Evolutionary conservation across 1,140 invertebrate genomes (phyloP).

Genomic region (Lerema accius): DNA sequence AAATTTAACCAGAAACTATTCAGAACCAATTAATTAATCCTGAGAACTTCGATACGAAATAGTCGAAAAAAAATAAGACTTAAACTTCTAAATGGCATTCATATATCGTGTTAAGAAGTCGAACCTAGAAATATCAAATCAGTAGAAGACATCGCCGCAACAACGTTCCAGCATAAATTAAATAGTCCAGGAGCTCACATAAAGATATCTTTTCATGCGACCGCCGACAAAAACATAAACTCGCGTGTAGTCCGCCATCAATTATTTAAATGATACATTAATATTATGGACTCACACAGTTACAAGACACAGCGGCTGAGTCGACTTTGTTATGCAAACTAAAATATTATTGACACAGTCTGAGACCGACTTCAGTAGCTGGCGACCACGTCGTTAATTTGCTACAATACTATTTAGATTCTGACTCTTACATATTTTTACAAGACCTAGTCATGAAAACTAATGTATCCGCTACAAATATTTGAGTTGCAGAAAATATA

Average conservation of each 20-base stretch:
- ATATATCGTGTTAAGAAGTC: too few relatives aligned
- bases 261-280: conserved; percentile 44
- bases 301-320: conserved; percentile 23
- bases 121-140: conserved; percentile 11
- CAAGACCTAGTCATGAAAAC: too few relatives aligned
- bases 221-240: conserved; percentile 36
- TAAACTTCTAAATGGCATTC: too few relatives aligned
- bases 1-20: too few relatives aligned
- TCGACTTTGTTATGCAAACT: conserved; percentile 27
- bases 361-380: neutral
- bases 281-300: conserved; percentile 38
- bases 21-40: too few relatives aligned
- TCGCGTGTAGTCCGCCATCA: conserved; percentile 40
- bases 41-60: too few relatives aligned
- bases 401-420: too few relatives aligned
- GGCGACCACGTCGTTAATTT: too few relatives aligned
- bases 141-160: conserved; percentile 17
- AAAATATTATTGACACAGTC: conserved; percentile 9
- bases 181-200: conserved; percentile 20
- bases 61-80: too few relatives aligned
- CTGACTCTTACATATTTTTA: too few relatives aligned
- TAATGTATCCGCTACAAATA: too few relatives aligned
- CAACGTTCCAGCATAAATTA: conserved; percentile 13
- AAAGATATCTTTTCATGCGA: conserved; percentile 37
- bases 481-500: too few relatives aligned